Evolutionary conservation across 1,140 invertebrate species (phyloP), one percentile per base, ranked within the genome.

Genomic region (Euschistus heros): DNA sequence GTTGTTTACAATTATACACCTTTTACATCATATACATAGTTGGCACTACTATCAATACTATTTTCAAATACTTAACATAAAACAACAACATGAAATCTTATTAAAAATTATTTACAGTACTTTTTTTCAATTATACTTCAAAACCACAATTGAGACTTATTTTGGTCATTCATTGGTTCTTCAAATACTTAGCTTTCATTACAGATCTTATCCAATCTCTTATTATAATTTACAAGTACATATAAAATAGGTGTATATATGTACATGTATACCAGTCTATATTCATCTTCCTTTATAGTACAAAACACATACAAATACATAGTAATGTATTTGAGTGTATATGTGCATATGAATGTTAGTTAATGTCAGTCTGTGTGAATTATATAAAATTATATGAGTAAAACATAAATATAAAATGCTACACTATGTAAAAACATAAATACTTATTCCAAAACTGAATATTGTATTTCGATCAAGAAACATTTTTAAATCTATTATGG

Each of bases 21-120:
- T 20, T 22, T 20, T 20, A 22, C n/a, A 20, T 20, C 47, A 50
- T 50, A 50, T 50, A 50, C 47, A 50, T 50, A 50, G n/a, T 50
- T 50, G 47, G 47, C 47, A 50, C 47, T 50, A 50, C 47, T 22
- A 50, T 22, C 47, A 20, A 20, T 20, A 50, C 47, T 50, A 50
- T 50, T 50, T 50, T 50, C 22, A 22, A 50, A 10, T 18, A 20
- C 47, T 50, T 20, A 20, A 20, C n/a, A 50, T 22, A 50, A 20
- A 50, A 50, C n/a, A 50, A 50, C n/a, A 50, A 20, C 22, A 50
- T 22, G 22, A 6, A 22, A 50, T 50, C 22, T 50, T 20, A 50
- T 50, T 50, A 50, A 50, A 50, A 50, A 50, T 18, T 50, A 50
- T 50, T 50, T 50, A 50, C 47, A 50, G 10, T 18, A 20, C n/a